Evolutionary conservation across 2,797 vertebrate species (phyloP).

Genomic region (Anabacerthia variegaticeps): DNA sequence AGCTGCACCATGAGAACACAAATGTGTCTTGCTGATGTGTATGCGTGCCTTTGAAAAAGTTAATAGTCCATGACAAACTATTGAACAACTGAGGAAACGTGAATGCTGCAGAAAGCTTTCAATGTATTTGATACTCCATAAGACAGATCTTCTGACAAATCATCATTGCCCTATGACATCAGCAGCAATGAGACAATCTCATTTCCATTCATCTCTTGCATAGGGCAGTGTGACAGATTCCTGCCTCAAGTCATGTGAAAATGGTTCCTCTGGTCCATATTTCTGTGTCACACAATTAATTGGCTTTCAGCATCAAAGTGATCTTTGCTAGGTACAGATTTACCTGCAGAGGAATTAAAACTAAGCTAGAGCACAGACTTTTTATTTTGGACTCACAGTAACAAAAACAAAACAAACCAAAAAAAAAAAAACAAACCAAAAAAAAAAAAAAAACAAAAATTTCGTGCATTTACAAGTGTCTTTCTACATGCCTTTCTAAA

Average conservation of each 20-base stretch:
- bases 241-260: background rate
- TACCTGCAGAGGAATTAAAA: background rate
- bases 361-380: accelerated
- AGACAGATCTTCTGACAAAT: background rate
- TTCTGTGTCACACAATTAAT: background rate
- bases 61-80: background rate
- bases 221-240: background rate
- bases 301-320: background rate
- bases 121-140: background rate
- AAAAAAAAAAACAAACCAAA: no score
- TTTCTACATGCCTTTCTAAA: background rate
- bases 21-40: background rate
- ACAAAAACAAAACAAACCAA: no score
- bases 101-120: background rate
- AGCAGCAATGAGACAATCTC: background rate
- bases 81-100: background rate
- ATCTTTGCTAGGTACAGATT: background rate
- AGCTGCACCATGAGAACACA: background rate
- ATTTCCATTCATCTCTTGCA: background rate
- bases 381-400: background rate
- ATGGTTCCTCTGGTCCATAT: background rate
- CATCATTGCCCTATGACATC: background rate
- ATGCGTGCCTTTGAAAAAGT: background rate
- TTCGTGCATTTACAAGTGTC: background rate
- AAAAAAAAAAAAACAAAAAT: no score